phyloP scores from a whole-genome alignment of 2,888 invertebrate genomes.

The Sarcophaga carnaria region DNA sequence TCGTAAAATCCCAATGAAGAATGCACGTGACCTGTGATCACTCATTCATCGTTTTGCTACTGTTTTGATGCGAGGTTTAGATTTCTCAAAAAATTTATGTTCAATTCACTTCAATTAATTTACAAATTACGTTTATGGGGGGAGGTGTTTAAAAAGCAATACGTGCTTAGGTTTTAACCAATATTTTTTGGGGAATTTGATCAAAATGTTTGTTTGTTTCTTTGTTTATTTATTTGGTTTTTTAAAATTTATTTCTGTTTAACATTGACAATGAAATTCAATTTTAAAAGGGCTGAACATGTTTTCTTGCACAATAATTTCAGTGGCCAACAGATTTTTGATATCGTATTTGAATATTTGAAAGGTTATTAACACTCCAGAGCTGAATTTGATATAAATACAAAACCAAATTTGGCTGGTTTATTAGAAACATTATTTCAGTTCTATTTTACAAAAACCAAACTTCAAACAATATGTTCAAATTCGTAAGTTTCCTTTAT shows the following conservation, averaged over 20 bases:
- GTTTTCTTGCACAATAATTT: not conserved
- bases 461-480: slow-evolving; percentile 57
- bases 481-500: slow-evolving; percentile 45
- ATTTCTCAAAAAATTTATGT: not conserved
- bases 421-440: not conserved
- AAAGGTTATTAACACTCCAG: too few species aligned
- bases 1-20: too few species aligned
- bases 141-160: not conserved
- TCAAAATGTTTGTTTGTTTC: not conserved
- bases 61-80: not conserved
- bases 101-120: not conserved
- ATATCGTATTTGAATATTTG: too few species aligned
- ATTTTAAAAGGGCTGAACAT: not conserved
- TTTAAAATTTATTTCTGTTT: not conserved
- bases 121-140: not conserved
- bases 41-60: slow-evolving; percentile 1
- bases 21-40: not conserved
- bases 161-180: not conserved
- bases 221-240: not conserved
- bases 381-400: not conserved
- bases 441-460: too few species aligned
- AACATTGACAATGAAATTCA: not conserved
- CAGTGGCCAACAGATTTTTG: not conserved
- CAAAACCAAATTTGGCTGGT: not conserved
- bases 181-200: not conserved